A percentile compares a stretch with the other conserved stretches of the same genome.
Evolutionary conservation across 2,113 vertebrate genomes (phyloP).

Genomic region (Jacana jacana): DNA sequence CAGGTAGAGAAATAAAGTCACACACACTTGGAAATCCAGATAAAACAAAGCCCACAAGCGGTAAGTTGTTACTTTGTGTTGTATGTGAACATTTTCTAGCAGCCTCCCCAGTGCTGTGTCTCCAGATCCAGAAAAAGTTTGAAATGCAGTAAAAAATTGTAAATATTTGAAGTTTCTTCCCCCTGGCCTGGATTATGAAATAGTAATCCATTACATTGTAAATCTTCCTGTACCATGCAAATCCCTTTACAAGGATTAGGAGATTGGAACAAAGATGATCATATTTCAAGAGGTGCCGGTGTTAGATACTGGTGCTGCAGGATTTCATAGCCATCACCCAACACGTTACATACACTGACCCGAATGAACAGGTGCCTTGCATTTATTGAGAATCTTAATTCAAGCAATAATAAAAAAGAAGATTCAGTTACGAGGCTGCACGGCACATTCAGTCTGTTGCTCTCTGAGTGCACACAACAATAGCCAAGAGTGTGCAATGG

Average conservation of each 20-base stretch:
- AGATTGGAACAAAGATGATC: slow-evolving; percentile 40
- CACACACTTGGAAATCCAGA: slow-evolving; percentile 60
- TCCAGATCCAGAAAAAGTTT: neutral
- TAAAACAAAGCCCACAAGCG: neutral
- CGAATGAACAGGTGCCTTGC: neutral
- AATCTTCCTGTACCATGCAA: slow-evolving; percentile 68
- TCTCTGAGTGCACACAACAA: slow-evolving; percentile 1
- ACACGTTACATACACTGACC: rapidly evolving
- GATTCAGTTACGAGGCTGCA: neutral
- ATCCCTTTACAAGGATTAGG: slow-evolving; percentile 64
- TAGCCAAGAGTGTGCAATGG: slow-evolving; percentile 31
- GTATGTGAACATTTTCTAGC: neutral
- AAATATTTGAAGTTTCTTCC: slow-evolving; percentile 33
- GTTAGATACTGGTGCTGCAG: neutral
- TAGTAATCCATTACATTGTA: slow-evolving; percentile 60
- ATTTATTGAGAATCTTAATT: neutral
- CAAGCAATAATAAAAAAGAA: neutral
- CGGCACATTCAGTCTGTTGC: neutral
- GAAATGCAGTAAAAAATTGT: neutral
- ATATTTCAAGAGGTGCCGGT: slow-evolving; percentile 15
- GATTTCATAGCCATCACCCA: neutral
- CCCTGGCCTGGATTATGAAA: slow-evolving; percentile 15
- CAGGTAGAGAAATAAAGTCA: slow-evolving; percentile 82
- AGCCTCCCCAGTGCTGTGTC: neutral
- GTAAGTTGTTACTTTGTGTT: rapidly evolving